Conservation (phyloP, 2,888 invertebrate species). For the Agrotis segetum region DNA sequence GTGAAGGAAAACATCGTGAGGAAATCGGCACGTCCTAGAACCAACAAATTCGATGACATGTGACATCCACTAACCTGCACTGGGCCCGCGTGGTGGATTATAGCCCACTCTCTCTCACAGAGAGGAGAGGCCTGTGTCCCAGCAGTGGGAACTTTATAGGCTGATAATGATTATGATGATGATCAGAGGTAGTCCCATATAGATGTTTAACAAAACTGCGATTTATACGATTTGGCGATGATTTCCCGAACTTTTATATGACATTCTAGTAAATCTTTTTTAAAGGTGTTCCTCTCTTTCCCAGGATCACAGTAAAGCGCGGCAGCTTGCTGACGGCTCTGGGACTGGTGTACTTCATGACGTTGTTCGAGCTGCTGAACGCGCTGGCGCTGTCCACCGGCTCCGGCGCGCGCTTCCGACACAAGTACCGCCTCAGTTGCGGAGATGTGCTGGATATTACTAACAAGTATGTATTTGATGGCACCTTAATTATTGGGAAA, state of each 20-base stretch:
- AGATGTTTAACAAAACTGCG: no score
- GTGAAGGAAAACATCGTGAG: no score
- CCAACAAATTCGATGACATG: no score
- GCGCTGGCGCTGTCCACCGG: constrained; percentile 91
- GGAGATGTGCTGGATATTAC: constrained; percentile 94
- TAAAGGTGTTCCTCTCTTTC: constrained; percentile 21
- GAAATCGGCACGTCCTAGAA: no score
- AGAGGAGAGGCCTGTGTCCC: no score
- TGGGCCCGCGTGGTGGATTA: no score
- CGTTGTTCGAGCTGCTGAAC: constrained; percentile 92
- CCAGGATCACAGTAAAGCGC: constrained; percentile 91
- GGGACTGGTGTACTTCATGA: constrained; percentile 93
- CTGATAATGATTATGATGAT: no score
- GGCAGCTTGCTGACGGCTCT: constrained; percentile 92
- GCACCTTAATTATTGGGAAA: neutral
- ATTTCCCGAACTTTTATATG: neutral
- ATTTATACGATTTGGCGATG: no score
- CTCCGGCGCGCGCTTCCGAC: constrained; percentile 91
- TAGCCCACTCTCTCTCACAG: no score
- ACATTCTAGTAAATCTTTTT: neutral
- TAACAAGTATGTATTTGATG: constrained; percentile 92
- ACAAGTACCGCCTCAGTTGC: constrained; percentile 92
- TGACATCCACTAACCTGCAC: no score
- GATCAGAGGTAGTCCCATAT: no score
- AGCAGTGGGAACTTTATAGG: no score